Percentiles rank a stretch among this genome's conserved stretches.
Evolutionary conservation across 2,113 vertebrate species (phyloP).

Genomic region (Circaetus gallicus): DNA sequence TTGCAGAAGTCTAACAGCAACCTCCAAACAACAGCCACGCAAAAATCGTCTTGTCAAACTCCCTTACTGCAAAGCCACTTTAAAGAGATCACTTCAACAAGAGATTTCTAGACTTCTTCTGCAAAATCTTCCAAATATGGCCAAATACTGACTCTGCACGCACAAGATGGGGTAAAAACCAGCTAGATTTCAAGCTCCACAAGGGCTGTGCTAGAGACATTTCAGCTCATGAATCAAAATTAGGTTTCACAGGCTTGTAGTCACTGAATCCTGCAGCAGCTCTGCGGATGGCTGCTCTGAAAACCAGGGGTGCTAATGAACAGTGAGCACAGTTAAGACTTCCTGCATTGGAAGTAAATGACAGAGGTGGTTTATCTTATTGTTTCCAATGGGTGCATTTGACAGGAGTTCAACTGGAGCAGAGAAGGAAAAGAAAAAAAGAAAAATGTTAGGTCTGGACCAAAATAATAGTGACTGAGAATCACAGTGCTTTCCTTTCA

Average conservation of each 20-base stretch:
- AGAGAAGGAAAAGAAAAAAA: not conserved
- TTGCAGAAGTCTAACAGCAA: not conserved
- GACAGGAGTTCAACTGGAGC: conserved; percentile 29
- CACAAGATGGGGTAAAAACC: not conserved
- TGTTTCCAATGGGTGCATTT: conserved; percentile 58
- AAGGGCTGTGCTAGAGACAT: not conserved
- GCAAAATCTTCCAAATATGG: not conserved
- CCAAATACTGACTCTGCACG: not conserved
- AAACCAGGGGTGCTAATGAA: conserved; percentile 39
- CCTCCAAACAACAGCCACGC: not conserved
- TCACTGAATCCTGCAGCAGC: conserved; percentile 2
- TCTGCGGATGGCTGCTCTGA: conserved; percentile 51
- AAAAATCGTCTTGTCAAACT: not conserved
- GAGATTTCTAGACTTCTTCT: not conserved
- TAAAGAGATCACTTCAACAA: not conserved
- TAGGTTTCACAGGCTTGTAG: conserved; percentile 44
- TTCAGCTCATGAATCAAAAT: conserved; percentile 53
- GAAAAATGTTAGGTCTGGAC: conserved; percentile 29
- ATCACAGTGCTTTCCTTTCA: not conserved
- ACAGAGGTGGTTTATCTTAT: conserved; percentile 69
- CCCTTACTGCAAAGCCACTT: not conserved
- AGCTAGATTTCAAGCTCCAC: not conserved
- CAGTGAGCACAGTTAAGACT: conserved; percentile 46
- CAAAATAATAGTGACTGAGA: conserved; percentile 48
- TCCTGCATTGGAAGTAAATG: conserved; percentile 58